phyloP scores from a whole-genome alignment of 1,140 invertebrate species.

The Brachionus calyciflorus region DNA sequence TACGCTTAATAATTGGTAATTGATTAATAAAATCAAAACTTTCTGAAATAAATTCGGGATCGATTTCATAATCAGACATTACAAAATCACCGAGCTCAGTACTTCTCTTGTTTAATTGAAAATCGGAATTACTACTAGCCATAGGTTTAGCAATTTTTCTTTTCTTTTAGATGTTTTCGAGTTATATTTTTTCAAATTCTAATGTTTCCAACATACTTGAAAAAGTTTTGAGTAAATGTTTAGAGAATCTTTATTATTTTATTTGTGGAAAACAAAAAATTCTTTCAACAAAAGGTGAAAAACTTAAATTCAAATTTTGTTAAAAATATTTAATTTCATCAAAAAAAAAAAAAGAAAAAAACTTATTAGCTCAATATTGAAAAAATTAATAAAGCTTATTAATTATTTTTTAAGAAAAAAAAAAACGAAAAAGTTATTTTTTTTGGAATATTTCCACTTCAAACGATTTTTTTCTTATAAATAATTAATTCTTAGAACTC shows the following conservation, averaged over 20 bases:
- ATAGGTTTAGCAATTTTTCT: too few relatives aligned
- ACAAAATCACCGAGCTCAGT: not conserved
- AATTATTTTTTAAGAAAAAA: too few relatives aligned
- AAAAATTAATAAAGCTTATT: too few relatives aligned
- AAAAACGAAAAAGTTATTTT: too few relatives aligned
- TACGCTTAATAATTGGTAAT: slow-evolving; percentile 1
- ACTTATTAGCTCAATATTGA: not conserved
- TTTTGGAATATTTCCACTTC: too few relatives aligned
- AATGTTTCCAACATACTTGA: too few relatives aligned
- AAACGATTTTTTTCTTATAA: too few relatives aligned
- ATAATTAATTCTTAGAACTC: too few relatives aligned
- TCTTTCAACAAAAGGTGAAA: slow-evolving; percentile 36
- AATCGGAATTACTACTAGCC: not conserved
- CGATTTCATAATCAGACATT: not conserved
- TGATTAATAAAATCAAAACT: slow-evolving; percentile 29
- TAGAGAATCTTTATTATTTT: slow-evolving; percentile 1
- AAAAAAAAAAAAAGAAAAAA: not conserved
- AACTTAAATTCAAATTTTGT: not conserved
- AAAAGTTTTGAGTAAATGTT: slow-evolving; percentile 35
- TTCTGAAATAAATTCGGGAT: not conserved
- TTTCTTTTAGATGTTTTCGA: too few relatives aligned
- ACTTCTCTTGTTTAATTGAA: not conserved
- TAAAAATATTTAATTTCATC: not conserved
- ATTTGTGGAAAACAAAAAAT: too few relatives aligned
- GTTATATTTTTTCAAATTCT: too few relatives aligned